phyloP scores from a whole-genome alignment of 2,797 vertebrate genomes.

The Chelmon rostratus region DNA sequence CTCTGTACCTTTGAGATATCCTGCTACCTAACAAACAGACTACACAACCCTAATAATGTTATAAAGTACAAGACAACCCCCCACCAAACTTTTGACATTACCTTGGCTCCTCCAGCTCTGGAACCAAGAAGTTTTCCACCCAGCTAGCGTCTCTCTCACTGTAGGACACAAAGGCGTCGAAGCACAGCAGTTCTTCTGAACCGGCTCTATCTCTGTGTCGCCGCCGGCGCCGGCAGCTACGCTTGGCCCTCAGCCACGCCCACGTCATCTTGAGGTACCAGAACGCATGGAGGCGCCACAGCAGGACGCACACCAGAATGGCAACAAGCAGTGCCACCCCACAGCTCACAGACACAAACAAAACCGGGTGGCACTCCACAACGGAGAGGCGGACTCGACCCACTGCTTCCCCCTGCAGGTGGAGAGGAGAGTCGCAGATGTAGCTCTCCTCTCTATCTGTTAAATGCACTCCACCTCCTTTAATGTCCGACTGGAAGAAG shows the following conservation, averaged over 20 bases:
- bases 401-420: conserved; percentile 52
- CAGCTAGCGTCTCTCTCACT: conserved; percentile 88
- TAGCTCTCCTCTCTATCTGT: conserved; percentile 57
- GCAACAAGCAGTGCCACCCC: conserved; percentile 18
- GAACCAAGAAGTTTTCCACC: conserved; percentile 89
- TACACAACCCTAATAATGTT: not conserved
- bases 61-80: too few relatives aligned
- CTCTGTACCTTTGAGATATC: too few relatives aligned
- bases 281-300: conserved; percentile 64
- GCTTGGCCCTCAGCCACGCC: conserved; percentile 74
- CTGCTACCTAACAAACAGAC: not conserved
- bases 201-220: accelerated
- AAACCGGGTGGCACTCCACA: conserved; percentile 42
- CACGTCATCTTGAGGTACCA: conserved; percentile 77
- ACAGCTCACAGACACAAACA: conserved; percentile 63
- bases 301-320: conserved; percentile 5
- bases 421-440: conserved; percentile 68
- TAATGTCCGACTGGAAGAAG: conserved; percentile 51
- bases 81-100: not conserved
- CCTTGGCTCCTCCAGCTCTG: conserved; percentile 76
- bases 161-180: conserved; percentile 81
- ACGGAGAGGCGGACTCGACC: conserved; percentile 62
- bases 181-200: conserved; percentile 41
- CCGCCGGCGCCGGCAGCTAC: conserved; percentile 12
- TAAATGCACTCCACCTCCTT: conserved; percentile 1